Percentiles rank a stretch among this genome's conserved stretches.
phyloP scores from a whole-genome alignment of 2,888 invertebrate species.

The Synergus gifuensis region DNA sequence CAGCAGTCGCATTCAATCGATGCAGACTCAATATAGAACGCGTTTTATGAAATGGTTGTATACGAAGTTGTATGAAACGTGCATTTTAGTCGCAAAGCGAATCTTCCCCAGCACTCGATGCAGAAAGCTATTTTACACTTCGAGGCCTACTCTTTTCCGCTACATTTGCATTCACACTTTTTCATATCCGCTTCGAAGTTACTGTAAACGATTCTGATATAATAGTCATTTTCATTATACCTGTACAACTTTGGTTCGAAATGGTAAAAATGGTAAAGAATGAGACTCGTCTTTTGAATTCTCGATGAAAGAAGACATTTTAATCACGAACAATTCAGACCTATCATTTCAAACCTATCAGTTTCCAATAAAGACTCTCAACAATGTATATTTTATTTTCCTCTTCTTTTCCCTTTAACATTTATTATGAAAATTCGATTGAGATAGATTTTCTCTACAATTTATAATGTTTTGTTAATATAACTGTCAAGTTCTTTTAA shows the following conservation, averaged over 20 bases:
- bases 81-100: conserved; percentile 42
- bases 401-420: neutral
- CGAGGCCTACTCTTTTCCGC: conserved; percentile 49
- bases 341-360: neutral
- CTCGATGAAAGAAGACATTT: neutral
- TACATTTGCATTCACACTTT: conserved; percentile 36
- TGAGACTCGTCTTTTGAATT: neutral
- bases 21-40: conserved; percentile 23
- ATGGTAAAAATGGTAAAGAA: neutral
- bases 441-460: neutral
- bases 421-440: neutral
- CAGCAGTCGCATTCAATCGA: conserved; percentile 65
- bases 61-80: conserved; percentile 8
- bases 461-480: neutral
- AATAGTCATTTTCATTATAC: no score
- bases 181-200: conserved; percentile 51
- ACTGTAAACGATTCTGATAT: no score
- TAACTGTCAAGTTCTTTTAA: neutral
- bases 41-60: conserved; percentile 18
- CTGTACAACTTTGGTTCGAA: no score
- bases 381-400: neutral
- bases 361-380: neutral
- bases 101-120: conserved; percentile 25
- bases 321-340: neutral
- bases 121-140: conserved; percentile 43